Evolutionary conservation across 2,888 invertebrate species (phyloP).

Genomic region (Troilus luridus): DNA sequence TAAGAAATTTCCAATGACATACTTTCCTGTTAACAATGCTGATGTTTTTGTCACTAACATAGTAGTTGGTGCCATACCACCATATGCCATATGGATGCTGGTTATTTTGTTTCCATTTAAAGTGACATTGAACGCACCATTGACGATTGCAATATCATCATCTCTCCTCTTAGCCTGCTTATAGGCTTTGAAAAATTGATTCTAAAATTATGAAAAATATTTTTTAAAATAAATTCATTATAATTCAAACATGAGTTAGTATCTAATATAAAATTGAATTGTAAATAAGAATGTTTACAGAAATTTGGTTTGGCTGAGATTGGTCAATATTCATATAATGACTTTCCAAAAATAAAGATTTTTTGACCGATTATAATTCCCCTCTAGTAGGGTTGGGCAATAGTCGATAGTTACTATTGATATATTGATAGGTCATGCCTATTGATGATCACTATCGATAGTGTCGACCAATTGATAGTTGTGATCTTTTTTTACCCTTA

Average conservation of each 20-base stretch:
- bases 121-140: constrained; percentile 82
- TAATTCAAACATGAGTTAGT: background rate
- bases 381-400: too few relatives aligned
- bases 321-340: too few relatives aligned
- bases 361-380: too few relatives aligned
- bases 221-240: background rate
- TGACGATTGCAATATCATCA: constrained; percentile 97
- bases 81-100: constrained; percentile 81
- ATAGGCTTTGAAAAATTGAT: constrained; percentile 85
- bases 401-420: too few relatives aligned
- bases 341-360: too few relatives aligned
- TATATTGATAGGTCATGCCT: too few relatives aligned
- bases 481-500: too few relatives aligned
- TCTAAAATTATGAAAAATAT: constrained; percentile 66
- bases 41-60: constrained; percentile 80
- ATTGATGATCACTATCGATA: too few relatives aligned
- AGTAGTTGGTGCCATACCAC: constrained; percentile 94
- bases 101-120: constrained; percentile 76
- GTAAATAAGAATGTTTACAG: too few relatives aligned
- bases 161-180: constrained; percentile 94
- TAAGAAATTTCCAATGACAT: constrained; percentile 61
- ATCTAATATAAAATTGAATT: too few relatives aligned
- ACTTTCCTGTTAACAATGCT: constrained; percentile 73
- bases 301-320: too few relatives aligned
- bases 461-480: too few relatives aligned